Conservation (phyloP, 2,113 vertebrate genomes). For the Nymphicus hollandicus region DNA sequence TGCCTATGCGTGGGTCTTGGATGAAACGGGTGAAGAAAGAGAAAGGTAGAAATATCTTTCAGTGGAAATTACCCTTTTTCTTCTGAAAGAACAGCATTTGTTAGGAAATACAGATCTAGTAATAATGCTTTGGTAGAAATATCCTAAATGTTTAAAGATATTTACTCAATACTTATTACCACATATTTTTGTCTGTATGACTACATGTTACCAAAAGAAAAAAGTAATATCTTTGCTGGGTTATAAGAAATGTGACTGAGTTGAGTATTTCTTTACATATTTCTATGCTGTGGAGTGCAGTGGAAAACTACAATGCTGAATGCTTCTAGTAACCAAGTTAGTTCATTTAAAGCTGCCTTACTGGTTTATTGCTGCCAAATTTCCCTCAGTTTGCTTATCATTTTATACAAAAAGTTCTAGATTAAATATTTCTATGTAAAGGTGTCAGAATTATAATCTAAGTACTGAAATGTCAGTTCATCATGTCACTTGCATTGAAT, state of each 20-base stretch:
- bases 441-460: background rate
- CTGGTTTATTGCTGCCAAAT: background rate
- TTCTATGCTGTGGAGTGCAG: background rate
- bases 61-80: background rate
- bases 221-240: background rate
- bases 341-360: background rate
- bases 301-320: background rate
- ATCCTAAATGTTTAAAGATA: background rate
- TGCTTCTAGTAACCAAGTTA: background rate
- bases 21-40: slow-evolving; percentile 97
- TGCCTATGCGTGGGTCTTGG: slow-evolving; percentile 97
- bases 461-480: background rate
- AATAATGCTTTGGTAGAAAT: background rate
- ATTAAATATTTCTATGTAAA: background rate
- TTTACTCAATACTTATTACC: background rate
- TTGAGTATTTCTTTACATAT: background rate
- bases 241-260: background rate
- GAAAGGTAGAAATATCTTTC: slow-evolving; percentile 82
- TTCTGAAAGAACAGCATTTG: background rate
- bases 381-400: background rate
- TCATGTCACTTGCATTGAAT: background rate
- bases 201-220: background rate
- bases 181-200: background rate
- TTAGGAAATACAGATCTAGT: background rate
- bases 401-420: background rate